phyloP scores from a whole-genome alignment of 2,797 vertebrate genomes.

The Meda fulgida region DNA sequence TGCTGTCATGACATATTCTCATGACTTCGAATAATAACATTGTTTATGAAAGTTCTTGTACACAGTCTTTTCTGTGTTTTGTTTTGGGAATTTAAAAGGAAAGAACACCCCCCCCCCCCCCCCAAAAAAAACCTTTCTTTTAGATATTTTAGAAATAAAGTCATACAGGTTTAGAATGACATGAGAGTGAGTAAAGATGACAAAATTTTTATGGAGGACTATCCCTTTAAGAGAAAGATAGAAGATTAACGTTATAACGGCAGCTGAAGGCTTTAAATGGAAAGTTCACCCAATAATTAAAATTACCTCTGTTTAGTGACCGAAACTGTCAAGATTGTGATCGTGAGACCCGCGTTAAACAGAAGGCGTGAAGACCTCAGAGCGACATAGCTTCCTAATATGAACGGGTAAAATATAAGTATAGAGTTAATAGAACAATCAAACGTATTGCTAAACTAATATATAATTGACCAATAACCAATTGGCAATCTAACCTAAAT shows the following conservation, averaged over 20 bases:
- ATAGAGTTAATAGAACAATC: too few relatives aligned
- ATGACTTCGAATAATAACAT: constrained; percentile 39
- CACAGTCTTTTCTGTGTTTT: not conserved
- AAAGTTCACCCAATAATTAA: not conserved
- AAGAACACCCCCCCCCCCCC: too few relatives aligned
- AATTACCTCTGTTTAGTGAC: not conserved
- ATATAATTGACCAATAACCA: too few relatives aligned
- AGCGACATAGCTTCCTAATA: too few relatives aligned
- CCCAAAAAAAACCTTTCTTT: too few relatives aligned
- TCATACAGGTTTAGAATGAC: not conserved
- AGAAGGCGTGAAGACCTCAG: too few relatives aligned
- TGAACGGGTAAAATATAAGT: too few relatives aligned
- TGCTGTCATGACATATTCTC: constrained; percentile 54
- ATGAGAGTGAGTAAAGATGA: not conserved
- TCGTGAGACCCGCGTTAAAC: too few relatives aligned
- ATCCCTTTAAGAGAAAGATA: not conserved
- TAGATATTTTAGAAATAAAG: not conserved
- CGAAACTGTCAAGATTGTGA: too few relatives aligned
- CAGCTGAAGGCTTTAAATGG: not conserved
- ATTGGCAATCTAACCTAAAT: too few relatives aligned
- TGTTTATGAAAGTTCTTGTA: constrained; percentile 20
- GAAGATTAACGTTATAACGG: not conserved
- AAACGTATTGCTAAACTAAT: too few relatives aligned
- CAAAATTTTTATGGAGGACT: not conserved
- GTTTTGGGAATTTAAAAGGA: not conserved